A percentile compares a stretch with the other conserved stretches of the same genome.
Conservation (phyloP, 1,140 invertebrate species). For the Sarcophaga peregrina region DNA sequence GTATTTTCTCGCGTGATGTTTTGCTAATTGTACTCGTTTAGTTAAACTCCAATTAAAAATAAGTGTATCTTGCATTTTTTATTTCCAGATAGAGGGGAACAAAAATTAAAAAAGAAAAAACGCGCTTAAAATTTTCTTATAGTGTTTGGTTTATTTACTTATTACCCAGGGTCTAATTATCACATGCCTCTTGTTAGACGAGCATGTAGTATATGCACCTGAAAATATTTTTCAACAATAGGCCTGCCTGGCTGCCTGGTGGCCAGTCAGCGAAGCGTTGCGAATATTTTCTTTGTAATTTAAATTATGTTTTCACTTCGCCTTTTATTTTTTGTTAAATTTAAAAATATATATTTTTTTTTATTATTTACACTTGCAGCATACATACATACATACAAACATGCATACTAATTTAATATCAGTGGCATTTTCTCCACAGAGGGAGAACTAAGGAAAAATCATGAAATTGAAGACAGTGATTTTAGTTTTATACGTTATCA, state of each 20-base stretch:
- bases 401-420: too few relatives aligned
- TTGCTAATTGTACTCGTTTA: background rate
- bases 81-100: too few relatives aligned
- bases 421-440: too few relatives aligned
- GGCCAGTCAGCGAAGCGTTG: constrained; percentile 29
- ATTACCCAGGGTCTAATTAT: constrained; percentile 8
- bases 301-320: constrained; percentile 24
- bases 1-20: too few relatives aligned
- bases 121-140: background rate
- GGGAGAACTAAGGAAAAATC: too few relatives aligned
- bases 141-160: background rate
- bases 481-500: too few relatives aligned
- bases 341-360: too few relatives aligned
- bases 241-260: background rate
- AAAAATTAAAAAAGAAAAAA: too few relatives aligned
- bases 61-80: too few relatives aligned
- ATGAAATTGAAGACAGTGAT: too few relatives aligned
- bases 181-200: constrained; percentile 20
- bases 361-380: background rate
- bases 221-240: constrained; percentile 12
- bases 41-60: constrained; percentile 15
- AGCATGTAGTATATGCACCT: constrained; percentile 17
- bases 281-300: background rate
- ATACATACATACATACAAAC: background rate
- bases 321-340: background rate